Evolutionary conservation across 2,888 invertebrate genomes (phyloP), one percentile per base, ranked within the genome.

Genomic region (Polylopha cassiicola): DNA sequence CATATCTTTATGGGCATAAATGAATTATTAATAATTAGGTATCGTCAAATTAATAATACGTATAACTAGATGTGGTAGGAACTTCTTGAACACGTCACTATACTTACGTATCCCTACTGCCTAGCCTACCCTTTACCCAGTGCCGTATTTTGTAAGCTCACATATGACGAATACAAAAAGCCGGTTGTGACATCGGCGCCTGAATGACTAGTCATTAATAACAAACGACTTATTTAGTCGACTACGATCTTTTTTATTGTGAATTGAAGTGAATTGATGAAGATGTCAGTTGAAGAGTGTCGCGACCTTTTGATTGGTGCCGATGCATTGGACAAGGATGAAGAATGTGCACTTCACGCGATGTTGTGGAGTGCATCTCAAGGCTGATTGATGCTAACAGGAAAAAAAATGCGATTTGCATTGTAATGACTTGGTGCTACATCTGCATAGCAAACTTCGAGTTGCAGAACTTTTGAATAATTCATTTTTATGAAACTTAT

Each of bases 221-320:
- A 56, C 55, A 56, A 52, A 50, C 51, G 51, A 53, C 51, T 56
- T 56, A 52, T 54, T 61, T 44, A 52, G 53, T 46, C 53, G 47
- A 51, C 58, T 55, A 57, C 46, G 50, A 46, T 50, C 47, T 39
- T 50, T 60, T 69, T 69, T 65, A 64, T 67, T 64, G 54, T 65
- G 53, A 56, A 58, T 65, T 65, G 61, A 62, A 61, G 51, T 46
- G 60, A 70, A 70, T 73, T 72, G 65, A 73, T 72, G 68, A 64
- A 73, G 68, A 65, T 57, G 68, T 65, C 68, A 60, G 63, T 54
- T 63, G 61, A 61, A 62, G 60, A 65, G 63, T 56, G 65, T 51
- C 62, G 57, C 63, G 72, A 71, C 71, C 71, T 68, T 61, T 73
- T 71, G 65, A 74, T 75, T 73, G 66, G 58, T 46, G 63, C 58